Evolutionary conservation across 2,113 vertebrate species (phyloP).

Genomic region (Entomyzon cyanotis): DNA sequence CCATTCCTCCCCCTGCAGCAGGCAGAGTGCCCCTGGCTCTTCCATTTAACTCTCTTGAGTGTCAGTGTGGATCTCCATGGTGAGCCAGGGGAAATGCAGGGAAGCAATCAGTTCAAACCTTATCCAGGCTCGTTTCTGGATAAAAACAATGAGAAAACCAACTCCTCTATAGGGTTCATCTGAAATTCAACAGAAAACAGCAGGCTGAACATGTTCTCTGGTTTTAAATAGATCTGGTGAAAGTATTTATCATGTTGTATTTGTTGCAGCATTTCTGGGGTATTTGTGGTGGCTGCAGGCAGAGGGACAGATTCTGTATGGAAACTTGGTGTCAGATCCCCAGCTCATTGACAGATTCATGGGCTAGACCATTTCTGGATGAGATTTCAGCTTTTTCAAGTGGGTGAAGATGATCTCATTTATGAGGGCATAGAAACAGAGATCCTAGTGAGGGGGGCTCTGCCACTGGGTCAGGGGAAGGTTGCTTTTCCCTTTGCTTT

Average conservation of each 20-base stretch:
- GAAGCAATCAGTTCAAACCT: neutral
- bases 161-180: neutral
- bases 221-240: slow-evolving; percentile 42
- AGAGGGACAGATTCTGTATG: neutral
- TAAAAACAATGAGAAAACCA: neutral
- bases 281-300: slow-evolving; percentile 13
- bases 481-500: neutral
- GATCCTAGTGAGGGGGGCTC: neutral
- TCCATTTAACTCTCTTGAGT: neutral
- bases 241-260: slow-evolving; percentile 20
- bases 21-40: neutral
- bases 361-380: neutral
- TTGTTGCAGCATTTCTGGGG: neutral
- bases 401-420: neutral
- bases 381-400: neutral
- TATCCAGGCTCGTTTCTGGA: neutral
- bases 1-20: neutral
- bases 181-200: slow-evolving; percentile 22
- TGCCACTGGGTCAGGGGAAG: neutral
- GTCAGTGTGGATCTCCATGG: neutral
- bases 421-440: neutral
- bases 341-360: neutral
- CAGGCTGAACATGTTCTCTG: neutral
- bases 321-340: neutral
- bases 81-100: neutral